Conservation (phyloP, 1,140 invertebrate genomes). For the Drosophila setifemur region DNA sequence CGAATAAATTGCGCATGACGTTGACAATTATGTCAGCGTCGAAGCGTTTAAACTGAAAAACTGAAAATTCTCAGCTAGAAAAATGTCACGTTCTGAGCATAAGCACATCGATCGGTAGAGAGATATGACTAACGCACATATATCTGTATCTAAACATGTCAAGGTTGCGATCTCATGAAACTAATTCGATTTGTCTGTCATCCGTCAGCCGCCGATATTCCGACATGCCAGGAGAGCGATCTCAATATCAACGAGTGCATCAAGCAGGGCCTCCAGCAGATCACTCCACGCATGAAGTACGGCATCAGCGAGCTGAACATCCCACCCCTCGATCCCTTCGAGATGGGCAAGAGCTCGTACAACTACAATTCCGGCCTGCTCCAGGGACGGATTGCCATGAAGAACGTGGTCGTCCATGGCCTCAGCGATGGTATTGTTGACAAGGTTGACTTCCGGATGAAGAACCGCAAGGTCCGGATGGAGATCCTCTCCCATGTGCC, state of each 20-base stretch:
- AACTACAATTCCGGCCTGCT: slow-evolving; percentile 61
- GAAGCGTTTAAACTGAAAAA: slow-evolving; percentile 12
- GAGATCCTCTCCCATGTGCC: slow-evolving; percentile 56
- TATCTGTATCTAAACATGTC: slow-evolving; percentile 47
- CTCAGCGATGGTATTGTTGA: slow-evolving; percentile 58
- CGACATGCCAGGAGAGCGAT: slow-evolving; percentile 65
- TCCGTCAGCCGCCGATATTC: slow-evolving; percentile 64
- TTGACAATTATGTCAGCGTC: slow-evolving; percentile 41
- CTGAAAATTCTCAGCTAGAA: slow-evolving; percentile 44
- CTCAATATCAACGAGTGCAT: slow-evolving; percentile 76
- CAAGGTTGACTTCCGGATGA: slow-evolving; percentile 62
- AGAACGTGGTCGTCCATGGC: slow-evolving; percentile 64
- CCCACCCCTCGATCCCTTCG: slow-evolving; percentile 75
- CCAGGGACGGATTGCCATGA: slow-evolving; percentile 63
- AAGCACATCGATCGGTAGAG: slow-evolving; percentile 35
- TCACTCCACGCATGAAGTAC: slow-evolving; percentile 65
- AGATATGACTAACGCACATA: slow-evolving; percentile 39
- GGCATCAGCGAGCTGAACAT: slow-evolving; percentile 73
- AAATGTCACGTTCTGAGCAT: slow-evolving; percentile 73
- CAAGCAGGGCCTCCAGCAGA: slow-evolving; percentile 60
- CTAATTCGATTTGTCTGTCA: slow-evolving; percentile 24
- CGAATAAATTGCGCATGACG: slow-evolving; percentile 59
- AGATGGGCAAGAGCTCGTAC: slow-evolving; percentile 56
- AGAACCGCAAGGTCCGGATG: slow-evolving; percentile 55
- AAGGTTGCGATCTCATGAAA: slow-evolving; percentile 32